Conservation (phyloP, 2,797 vertebrate genomes). For the Distichodus sexfasciatus region DNA sequence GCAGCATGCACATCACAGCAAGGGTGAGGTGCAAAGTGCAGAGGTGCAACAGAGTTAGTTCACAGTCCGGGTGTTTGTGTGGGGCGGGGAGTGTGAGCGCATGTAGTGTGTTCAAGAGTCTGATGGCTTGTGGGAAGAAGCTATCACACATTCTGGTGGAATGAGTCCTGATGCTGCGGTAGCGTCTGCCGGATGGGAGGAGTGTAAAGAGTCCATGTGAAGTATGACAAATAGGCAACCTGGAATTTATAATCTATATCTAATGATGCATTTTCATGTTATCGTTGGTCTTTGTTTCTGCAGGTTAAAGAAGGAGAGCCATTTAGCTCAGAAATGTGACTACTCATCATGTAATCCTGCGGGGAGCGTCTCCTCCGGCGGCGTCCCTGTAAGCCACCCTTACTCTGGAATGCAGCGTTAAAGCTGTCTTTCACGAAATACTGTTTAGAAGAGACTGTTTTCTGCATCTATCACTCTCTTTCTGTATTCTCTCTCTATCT, state of each 20-base stretch:
- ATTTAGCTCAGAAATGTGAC: conserved; percentile 82
- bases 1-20: too few relatives aligned
- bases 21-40: too few relatives aligned
- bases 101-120: too few relatives aligned
- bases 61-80: too few relatives aligned
- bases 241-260: background rate
- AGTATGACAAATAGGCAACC: too few relatives aligned
- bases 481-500: background rate
- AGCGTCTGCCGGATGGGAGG: too few relatives aligned
- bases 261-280: background rate
- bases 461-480: background rate
- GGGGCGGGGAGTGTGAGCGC: too few relatives aligned
- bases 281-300: background rate
- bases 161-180: too few relatives aligned
- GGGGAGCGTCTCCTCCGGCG: background rate
- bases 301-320: conserved; percentile 83
- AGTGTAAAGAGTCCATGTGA: too few relatives aligned
- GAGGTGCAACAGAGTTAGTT: too few relatives aligned
- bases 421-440: background rate
- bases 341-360: conserved; percentile 73
- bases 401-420: background rate
- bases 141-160: too few relatives aligned
- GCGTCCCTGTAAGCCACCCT: conserved; percentile 27
- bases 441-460: background rate
- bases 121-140: too few relatives aligned